These are phyloP conservation scores for Uloborus diversus DNA, from an alignment of 1,140 invertebrate genomes.

Conservation along the genomic window DNA sequence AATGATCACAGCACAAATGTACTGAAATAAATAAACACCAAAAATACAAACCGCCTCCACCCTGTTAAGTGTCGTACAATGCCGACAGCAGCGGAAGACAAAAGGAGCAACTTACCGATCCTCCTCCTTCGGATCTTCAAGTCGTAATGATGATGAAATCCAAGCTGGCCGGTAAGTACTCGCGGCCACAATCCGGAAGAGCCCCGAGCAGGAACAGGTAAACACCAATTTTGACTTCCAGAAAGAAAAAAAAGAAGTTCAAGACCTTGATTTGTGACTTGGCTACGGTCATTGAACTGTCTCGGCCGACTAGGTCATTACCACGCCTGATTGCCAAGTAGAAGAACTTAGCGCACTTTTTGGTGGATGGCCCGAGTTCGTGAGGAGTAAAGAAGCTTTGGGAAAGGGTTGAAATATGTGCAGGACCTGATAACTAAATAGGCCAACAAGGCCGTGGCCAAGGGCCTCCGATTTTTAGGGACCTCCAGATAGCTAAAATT, in stretches of 20 bases:
- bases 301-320: slow-evolving; percentile 28
- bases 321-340: background rate
- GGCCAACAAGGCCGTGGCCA: too few species aligned
- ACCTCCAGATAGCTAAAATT: too few species aligned
- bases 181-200: background rate
- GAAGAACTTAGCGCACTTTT: background rate
- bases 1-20: background rate
- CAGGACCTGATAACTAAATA: too few species aligned
- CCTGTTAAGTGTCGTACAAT: too few species aligned
- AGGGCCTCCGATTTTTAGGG: too few species aligned
- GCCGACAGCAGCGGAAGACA: background rate
- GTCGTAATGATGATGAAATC: background rate
- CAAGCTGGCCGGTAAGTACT: background rate
- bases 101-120: background rate
- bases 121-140: background rate
- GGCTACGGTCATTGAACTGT: slow-evolving; percentile 40
- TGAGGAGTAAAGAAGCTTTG: too few species aligned
- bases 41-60: too few species aligned
- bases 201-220: slow-evolving; percentile 15
- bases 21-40: background rate
- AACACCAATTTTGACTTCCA: slow-evolving; percentile 31
- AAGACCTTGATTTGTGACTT: slow-evolving; percentile 37
- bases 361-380: background rate
- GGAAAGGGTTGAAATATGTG: too few species aligned
- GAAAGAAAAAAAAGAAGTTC: slow-evolving; percentile 33